These are phyloP conservation scores for Ophiothrix spiculata DNA, from an alignment of 35 echinoderm and acorn worm species.

Conservation along the genomic window DNA sequence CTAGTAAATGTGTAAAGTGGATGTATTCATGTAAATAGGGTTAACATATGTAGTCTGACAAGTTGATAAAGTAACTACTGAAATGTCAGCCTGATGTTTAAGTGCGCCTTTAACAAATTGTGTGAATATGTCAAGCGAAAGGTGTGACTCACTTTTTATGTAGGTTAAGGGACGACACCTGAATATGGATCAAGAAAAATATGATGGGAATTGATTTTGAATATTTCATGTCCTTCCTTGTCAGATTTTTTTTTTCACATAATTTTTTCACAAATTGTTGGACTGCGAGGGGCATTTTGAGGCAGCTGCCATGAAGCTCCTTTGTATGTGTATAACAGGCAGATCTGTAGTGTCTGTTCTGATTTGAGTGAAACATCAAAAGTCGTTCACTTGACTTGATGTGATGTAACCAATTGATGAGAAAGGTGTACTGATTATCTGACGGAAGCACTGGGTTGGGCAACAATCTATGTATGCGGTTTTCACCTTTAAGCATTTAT, in stretches of 20 bases:
- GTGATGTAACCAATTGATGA: constrained; percentile 2
- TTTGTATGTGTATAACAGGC: no score
- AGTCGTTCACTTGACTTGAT: background rate
- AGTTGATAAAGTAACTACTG: background rate
- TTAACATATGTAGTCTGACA: background rate
- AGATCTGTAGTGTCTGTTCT: background rate
- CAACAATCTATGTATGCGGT: background rate
- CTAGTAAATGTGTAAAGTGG: background rate
- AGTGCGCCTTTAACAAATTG: background rate
- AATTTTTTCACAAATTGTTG: no score
- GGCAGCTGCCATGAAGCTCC: no score
- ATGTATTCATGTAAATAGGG: constrained; percentile 4
- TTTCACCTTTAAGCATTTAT: background rate
- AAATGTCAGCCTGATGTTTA: background rate
- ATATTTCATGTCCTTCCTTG: no score
- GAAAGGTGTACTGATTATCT: background rate
- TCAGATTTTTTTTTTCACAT: no score
- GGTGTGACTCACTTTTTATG: background rate
- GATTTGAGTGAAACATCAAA: constrained; percentile 3
- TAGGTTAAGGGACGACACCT: background rate
- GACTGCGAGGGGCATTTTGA: no score
- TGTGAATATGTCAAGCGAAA: background rate
- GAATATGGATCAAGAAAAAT: background rate
- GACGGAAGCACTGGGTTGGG: background rate
- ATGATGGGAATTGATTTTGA: no score